Conservation (phyloP, 1,140 invertebrate species). For the Polypedilum vanderplanki region DNA sequence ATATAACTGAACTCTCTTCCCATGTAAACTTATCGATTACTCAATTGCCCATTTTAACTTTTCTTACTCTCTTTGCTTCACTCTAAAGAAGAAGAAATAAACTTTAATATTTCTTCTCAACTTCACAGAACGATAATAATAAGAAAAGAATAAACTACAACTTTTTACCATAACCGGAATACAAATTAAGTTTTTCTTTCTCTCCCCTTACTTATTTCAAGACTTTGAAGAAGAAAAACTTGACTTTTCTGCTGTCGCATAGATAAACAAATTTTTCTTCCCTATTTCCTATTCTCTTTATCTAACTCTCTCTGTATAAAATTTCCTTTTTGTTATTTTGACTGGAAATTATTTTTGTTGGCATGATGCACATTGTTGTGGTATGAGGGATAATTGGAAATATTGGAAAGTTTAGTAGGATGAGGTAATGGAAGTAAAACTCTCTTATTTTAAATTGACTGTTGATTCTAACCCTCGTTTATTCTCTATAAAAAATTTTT, state of each 20-base stretch:
- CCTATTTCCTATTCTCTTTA: not conserved
- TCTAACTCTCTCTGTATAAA: not conserved
- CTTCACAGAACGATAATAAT: not conserved
- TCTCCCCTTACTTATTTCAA: not conserved
- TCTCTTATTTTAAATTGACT: not conserved
- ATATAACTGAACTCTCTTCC: not conserved
- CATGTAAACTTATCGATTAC: constrained; percentile 11
- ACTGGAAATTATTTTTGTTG: not conserved
- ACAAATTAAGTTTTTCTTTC: constrained; percentile 7
- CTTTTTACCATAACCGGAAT: constrained; percentile 18
- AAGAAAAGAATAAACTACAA: constrained; percentile 7
- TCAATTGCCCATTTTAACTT: constrained; percentile 1
- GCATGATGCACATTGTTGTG: not conserved
- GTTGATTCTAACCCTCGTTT: not conserved
- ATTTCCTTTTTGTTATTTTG: not conserved
- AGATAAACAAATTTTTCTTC: constrained; percentile 22
- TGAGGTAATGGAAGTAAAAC: not conserved
- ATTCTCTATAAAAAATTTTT: not conserved
- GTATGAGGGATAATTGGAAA: not conserved
- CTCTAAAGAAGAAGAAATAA: not conserved
- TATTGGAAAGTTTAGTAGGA: not conserved
- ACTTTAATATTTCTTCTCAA: not conserved
- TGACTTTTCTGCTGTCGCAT: not conserved
- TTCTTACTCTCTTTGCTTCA: too few relatives aligned
- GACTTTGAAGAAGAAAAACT: not conserved